Evolutionary conservation across 2,888 invertebrate species (phyloP).

Genomic region (Erebia aethiops): DNA sequence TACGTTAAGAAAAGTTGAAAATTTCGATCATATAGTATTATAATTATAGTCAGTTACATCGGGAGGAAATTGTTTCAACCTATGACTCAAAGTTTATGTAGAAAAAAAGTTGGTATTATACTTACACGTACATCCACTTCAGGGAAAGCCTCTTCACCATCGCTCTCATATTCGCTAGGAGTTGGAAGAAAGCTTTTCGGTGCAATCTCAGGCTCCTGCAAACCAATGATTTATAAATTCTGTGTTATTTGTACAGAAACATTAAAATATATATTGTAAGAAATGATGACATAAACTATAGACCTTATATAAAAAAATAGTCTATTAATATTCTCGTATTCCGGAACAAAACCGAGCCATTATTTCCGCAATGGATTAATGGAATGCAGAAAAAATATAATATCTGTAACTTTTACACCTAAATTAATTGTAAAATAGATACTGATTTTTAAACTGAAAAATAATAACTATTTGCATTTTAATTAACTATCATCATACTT

Average conservation of each 20-base stretch:
- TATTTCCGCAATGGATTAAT: conserved; percentile 1
- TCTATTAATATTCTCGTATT: background rate
- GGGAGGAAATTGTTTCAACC: background rate
- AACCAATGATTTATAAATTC: conserved; percentile 10
- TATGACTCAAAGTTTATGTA: background rate
- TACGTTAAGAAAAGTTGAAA: no score
- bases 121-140: conserved; percentile 76
- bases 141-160: conserved; percentile 75
- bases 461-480: no score
- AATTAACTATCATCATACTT: no score
- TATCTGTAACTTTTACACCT: no score
- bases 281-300: background rate
- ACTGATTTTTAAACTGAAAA: no score
- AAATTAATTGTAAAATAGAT: no score
- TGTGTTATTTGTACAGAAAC: background rate
- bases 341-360: background rate
- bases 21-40: no score
- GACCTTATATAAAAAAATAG: background rate
- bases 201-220: conserved; percentile 66
- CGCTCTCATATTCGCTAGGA: conserved; percentile 75
- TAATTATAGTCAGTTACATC: no score
- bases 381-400: no score
- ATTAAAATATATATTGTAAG: background rate
- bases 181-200: conserved; percentile 59
- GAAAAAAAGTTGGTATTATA: conserved; percentile 40